Percentiles rank a stretch among this genome's conserved stretches.
Evolutionary conservation across 2,797 vertebrate species (phyloP).

Genomic region (Denticeps clupeoides): DNA sequence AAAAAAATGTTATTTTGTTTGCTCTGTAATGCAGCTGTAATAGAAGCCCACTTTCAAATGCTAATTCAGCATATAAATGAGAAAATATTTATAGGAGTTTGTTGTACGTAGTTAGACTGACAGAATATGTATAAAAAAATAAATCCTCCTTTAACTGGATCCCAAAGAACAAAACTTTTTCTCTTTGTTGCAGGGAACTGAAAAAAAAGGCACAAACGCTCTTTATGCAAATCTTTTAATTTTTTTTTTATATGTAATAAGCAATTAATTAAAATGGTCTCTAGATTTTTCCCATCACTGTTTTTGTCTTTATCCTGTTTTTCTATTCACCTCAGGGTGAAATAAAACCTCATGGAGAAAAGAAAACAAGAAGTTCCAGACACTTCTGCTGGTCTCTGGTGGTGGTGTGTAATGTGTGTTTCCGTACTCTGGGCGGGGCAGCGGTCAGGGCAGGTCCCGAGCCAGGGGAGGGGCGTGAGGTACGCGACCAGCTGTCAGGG

Average conservation of each 20-base stretch:
- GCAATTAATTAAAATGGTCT: slow-evolving; percentile 64
- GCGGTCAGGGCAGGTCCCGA: slow-evolving; percentile 25
- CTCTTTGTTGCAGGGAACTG: slow-evolving; percentile 68
- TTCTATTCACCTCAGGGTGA: slow-evolving; percentile 66
- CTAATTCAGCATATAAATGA: slow-evolving; percentile 70
- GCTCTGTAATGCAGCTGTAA: slow-evolving; percentile 54
- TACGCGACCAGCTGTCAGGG: slow-evolving; percentile 61
- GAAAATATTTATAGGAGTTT: slow-evolving; percentile 71
- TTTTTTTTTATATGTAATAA: slow-evolving; percentile 48
- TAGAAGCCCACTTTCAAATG: slow-evolving; percentile 59
- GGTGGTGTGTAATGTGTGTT: slow-evolving; percentile 24
- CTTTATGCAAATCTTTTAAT: slow-evolving; percentile 69
- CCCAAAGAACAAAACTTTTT: slow-evolving; percentile 70
- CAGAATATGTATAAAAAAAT: slow-evolving; percentile 63
- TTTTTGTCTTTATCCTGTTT: slow-evolving; percentile 70
- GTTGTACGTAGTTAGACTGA: slow-evolving; percentile 66
- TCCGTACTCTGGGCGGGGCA: slow-evolving; percentile 39
- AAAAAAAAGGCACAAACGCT: slow-evolving; percentile 66
- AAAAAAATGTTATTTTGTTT: slow-evolving; percentile 40
- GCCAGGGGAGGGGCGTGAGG: slow-evolving; percentile 40
- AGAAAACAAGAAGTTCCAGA: slow-evolving; percentile 31
- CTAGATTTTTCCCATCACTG: slow-evolving; percentile 66
- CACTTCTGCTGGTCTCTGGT: slow-evolving; percentile 30
- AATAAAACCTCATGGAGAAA: slow-evolving; percentile 66
- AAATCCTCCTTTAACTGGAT: slow-evolving; percentile 64